These are phyloP conservation scores for Sesia bembeciformis DNA, from an alignment of 2,888 invertebrate genomes.

Conservation along the genomic window DNA sequence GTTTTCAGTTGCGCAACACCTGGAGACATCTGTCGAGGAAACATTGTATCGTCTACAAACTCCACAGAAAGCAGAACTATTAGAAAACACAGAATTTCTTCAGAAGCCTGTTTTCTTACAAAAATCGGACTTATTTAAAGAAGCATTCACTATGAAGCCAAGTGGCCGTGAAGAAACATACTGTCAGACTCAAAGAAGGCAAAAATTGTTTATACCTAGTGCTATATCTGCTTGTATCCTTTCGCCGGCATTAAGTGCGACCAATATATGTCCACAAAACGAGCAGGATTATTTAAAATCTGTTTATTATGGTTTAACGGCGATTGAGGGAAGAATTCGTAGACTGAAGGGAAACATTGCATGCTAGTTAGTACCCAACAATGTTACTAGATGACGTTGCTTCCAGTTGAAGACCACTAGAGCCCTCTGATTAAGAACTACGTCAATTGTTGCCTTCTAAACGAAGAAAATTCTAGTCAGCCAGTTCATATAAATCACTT, in stretches of 20 bases:
- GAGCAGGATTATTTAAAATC: constrained; percentile 40
- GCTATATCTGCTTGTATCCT: constrained; percentile 13
- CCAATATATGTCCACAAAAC: constrained; percentile 30
- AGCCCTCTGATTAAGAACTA: no score
- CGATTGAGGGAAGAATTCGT: constrained; percentile 53
- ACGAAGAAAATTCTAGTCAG: no score
- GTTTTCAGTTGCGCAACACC: no score
- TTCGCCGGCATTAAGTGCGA: constrained; percentile 28
- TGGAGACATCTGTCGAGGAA: no score
- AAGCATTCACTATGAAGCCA: constrained; percentile 48
- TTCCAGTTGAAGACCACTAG: no score
- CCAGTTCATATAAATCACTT: no score
- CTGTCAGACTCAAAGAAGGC: constrained; percentile 27
- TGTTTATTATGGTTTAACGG: constrained; percentile 41
- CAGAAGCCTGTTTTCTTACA: no score
- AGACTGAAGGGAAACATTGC: constrained; percentile 27
- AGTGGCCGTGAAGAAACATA: constrained; percentile 30
- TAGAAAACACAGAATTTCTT: no score
- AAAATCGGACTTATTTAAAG: constrained; percentile 2
- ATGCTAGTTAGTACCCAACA: background rate
- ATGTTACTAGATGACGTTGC: no score
- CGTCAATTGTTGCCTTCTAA: no score
- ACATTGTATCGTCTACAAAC: no score
- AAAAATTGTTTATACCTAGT: background rate
- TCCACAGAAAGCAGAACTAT: no score